Conservation (phyloP, 2,113 vertebrate species). For the Eublepharis macularius region DNA sequence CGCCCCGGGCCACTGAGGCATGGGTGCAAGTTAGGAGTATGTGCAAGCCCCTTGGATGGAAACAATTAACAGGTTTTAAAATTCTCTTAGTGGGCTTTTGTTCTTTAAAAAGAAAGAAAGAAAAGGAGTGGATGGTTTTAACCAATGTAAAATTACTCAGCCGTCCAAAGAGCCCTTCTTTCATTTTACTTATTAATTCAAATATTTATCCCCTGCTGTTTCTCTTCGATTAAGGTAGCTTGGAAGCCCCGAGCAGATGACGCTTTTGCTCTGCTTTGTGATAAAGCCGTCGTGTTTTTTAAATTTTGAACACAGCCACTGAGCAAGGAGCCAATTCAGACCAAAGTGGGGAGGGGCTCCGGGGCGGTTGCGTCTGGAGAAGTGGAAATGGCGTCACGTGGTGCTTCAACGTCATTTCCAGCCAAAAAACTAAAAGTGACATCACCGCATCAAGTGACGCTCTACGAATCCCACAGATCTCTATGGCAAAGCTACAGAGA, state of each 20-base stretch:
- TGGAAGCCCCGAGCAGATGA: too few species aligned
- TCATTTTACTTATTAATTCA: too few species aligned
- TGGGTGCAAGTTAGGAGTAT: neutral
- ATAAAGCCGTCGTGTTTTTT: neutral
- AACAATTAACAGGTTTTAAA: constrained; percentile 42
- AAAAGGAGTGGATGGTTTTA: too few species aligned
- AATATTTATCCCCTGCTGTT: too few species aligned
- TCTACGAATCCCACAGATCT: too few species aligned
- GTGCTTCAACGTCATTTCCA: too few species aligned
- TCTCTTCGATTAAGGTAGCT: neutral
- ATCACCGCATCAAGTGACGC: too few species aligned
- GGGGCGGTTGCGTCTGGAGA: neutral
- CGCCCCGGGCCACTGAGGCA: accelerated
- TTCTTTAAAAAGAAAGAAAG: neutral
- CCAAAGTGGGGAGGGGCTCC: neutral
- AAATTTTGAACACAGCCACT: neutral
- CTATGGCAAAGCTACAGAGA: too few species aligned
- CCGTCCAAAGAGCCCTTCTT: too few species aligned
- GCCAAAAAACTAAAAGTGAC: too few species aligned
- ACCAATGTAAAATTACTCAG: too few species aligned
- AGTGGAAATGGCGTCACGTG: neutral
- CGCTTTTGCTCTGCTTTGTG: neutral
- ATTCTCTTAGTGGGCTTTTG: neutral
- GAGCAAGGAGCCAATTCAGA: neutral
- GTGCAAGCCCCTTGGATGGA: neutral